These are phyloP conservation scores for Xenus cinereus DNA, from an alignment of 2,113 vertebrate species.

Conservation along the genomic window DNA sequence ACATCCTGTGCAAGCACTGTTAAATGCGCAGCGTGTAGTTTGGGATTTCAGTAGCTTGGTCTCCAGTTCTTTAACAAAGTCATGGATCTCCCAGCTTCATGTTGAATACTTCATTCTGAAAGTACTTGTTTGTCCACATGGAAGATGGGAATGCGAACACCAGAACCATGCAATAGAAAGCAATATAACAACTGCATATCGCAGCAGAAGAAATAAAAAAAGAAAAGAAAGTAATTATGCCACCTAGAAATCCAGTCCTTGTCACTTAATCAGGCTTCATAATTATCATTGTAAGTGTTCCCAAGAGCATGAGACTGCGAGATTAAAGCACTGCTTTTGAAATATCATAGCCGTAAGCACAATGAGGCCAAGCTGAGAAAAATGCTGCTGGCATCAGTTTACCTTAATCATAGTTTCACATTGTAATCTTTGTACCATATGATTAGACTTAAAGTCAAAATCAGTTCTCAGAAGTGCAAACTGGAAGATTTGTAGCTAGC, in stretches of 20 bases:
- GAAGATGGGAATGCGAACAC: background rate
- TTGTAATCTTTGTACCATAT: background rate
- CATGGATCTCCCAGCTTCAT: background rate
- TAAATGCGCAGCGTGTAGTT: accelerated
- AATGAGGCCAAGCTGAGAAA: background rate
- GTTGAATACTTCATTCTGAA: background rate
- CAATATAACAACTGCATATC: background rate
- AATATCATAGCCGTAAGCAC: background rate
- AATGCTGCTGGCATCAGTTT: background rate
- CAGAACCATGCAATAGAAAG: background rate
- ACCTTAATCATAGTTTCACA: background rate
- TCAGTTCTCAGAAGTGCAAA: background rate
- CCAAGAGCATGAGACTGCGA: background rate
- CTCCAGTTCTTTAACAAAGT: background rate
- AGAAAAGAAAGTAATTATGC: background rate
- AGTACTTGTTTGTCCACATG: background rate
- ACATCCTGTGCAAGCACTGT: background rate
- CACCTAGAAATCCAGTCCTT: background rate
- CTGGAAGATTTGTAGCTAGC: background rate
- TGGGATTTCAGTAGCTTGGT: background rate
- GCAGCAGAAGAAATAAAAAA: too few relatives aligned
- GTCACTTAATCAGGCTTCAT: background rate
- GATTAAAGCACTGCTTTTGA: background rate
- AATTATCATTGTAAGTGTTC: background rate
- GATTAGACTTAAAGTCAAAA: background rate